Conservation (phyloP, 2,113 vertebrate species). For the Ramphastos sulfuratus region DNA sequence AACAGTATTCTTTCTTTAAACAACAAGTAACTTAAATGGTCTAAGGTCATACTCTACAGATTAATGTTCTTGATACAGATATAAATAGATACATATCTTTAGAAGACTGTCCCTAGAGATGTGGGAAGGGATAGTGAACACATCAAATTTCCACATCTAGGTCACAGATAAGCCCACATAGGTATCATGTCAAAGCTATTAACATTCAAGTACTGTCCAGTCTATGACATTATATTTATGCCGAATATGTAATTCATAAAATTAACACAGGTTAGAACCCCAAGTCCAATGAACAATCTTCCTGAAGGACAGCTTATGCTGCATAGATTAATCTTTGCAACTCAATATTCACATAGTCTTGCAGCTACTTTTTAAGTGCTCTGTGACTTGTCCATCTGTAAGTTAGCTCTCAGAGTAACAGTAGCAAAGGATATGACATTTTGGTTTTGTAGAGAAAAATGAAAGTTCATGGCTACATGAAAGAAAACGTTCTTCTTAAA, state of each 20-base stretch:
- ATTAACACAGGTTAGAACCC: not conserved
- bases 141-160: not conserved
- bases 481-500: not conserved
- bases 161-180: not conserved
- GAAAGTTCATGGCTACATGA: rapidly evolving
- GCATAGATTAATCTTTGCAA: not conserved
- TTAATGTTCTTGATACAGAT: not conserved
- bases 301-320: not conserved
- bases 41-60: not conserved
- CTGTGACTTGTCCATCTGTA: not conserved
- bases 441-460: not conserved
- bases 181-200: not conserved
- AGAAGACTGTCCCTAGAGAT: not conserved
- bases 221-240: not conserved
- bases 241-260: not conserved
- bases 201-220: not conserved
- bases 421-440: not conserved
- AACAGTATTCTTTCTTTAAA: not conserved
- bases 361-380: not conserved
- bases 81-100: not conserved
- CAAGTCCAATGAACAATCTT: not conserved
- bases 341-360: not conserved
- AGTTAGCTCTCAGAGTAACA: not conserved
- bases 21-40: not conserved
- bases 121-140: not conserved